These are phyloP conservation scores for Chrosomus eos DNA, from an alignment of 2,797 vertebrate genomes.

Conservation along the genomic window DNA sequence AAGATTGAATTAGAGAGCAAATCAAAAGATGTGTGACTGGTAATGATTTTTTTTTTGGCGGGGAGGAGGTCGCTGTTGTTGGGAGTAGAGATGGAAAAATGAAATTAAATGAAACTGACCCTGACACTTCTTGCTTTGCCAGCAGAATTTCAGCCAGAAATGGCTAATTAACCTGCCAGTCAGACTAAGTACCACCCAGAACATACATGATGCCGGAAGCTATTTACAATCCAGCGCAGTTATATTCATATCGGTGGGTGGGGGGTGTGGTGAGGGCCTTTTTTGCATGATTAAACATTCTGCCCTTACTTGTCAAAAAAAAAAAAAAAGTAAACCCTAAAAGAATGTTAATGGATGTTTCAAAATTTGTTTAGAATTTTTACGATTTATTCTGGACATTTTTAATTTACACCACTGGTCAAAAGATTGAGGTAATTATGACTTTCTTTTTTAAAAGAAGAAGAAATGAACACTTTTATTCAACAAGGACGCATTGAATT, in stretches of 20 bases:
- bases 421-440: neutral
- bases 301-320: neutral
- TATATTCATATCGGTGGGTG: neutral
- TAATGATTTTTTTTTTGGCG: constrained; percentile 30
- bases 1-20: constrained; percentile 41
- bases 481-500: neutral
- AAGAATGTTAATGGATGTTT: neutral
- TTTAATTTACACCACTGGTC: neutral
- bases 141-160: constrained; percentile 53
- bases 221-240: constrained; percentile 16
- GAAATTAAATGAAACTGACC: constrained; percentile 40
- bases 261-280: too few relatives aligned
- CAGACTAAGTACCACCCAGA: constrained; percentile 54
- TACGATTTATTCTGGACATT: neutral
- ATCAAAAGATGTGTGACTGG: constrained; percentile 33
- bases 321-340: too few relatives aligned
- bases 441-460: neutral
- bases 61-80: constrained; percentile 22
- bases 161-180: constrained; percentile 72
- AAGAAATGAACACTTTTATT: neutral
- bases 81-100: constrained; percentile 32
- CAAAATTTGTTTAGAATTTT: neutral
- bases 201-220: constrained; percentile 11
- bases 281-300: neutral
- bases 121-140: constrained; percentile 44